Evolutionary conservation across 92 coral and sea anemone species (phyloP).

Genomic region (Umimayanthus kanabou): DNA sequence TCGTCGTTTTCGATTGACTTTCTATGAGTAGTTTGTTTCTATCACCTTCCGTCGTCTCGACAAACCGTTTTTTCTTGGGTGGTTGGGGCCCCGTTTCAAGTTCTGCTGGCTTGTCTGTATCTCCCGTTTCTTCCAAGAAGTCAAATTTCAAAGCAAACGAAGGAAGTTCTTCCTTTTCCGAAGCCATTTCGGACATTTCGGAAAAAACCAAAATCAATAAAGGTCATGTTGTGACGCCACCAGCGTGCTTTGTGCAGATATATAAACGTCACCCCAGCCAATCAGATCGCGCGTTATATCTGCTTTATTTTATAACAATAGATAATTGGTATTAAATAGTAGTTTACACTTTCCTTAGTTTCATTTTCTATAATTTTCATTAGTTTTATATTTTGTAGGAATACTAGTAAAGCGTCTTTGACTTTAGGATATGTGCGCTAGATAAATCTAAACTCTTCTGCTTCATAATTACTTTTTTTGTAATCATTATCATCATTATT

Average conservation of each 20-base stretch:
- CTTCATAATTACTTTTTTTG: too few species aligned
- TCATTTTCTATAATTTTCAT: too few species aligned
- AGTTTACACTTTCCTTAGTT: too few species aligned
- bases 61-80: constrained; percentile 27
- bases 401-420: too few species aligned
- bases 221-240: constrained; percentile 33
- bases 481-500: too few species aligned
- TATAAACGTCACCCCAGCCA: constrained; percentile 34
- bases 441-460: too few species aligned
- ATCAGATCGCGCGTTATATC: constrained; percentile 31
- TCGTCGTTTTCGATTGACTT: constrained; percentile 10
- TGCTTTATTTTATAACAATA: too few species aligned
- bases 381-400: too few species aligned
- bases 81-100: constrained; percentile 23
- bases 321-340: neutral
- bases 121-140: constrained; percentile 28
- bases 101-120: constrained; percentile 31
- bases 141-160: constrained; percentile 25
- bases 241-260: constrained; percentile 24
- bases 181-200: constrained; percentile 29
- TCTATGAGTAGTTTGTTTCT: constrained; percentile 7
- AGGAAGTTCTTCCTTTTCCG: constrained; percentile 28
- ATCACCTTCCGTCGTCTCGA: constrained; percentile 1
- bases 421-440: too few species aligned
- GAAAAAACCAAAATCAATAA: constrained; percentile 24